Conservation (phyloP, 2,113 vertebrate genomes). For the Callionymus lyra region DNA sequence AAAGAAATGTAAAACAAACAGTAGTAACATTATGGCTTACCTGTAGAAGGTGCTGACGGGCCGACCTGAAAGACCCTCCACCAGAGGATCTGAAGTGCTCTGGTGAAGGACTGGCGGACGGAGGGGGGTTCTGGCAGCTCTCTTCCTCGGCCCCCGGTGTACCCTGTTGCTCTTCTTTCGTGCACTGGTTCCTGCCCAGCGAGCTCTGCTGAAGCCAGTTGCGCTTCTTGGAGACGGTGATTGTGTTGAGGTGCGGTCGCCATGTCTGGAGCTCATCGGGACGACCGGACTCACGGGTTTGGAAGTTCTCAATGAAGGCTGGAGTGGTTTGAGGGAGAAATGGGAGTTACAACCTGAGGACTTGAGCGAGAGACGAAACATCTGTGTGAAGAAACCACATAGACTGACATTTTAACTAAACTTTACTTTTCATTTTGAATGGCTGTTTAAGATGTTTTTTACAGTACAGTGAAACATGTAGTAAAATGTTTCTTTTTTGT, state of each 20-base stretch:
- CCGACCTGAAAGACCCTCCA: constrained; percentile 10
- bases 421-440: too few relatives aligned
- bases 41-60: constrained; percentile 34
- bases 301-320: constrained; percentile 84
- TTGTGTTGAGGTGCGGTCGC: constrained; percentile 72
- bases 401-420: too few relatives aligned
- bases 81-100: constrained; percentile 37
- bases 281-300: constrained; percentile 59
- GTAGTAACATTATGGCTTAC: constrained; percentile 6
- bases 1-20: too few relatives aligned
- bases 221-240: constrained; percentile 94
- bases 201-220: constrained; percentile 94
- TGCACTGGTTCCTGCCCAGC: constrained; percentile 38
- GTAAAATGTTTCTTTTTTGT: too few relatives aligned
- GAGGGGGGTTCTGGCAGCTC: constrained; percentile 32
- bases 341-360: background rate
- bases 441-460: too few relatives aligned
- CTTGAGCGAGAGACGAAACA: constrained; percentile 23
- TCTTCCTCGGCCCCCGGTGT: constrained; percentile 59
- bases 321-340: constrained; percentile 12
- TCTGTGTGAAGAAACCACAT: constrained; percentile 54
- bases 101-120: constrained; percentile 43
- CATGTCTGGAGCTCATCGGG: constrained; percentile 42
- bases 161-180: constrained; percentile 57
- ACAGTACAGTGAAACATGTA: too few relatives aligned